Evolutionary conservation across 1,140 invertebrate genomes (phyloP).

Genomic region (Megathymus violae): DNA sequence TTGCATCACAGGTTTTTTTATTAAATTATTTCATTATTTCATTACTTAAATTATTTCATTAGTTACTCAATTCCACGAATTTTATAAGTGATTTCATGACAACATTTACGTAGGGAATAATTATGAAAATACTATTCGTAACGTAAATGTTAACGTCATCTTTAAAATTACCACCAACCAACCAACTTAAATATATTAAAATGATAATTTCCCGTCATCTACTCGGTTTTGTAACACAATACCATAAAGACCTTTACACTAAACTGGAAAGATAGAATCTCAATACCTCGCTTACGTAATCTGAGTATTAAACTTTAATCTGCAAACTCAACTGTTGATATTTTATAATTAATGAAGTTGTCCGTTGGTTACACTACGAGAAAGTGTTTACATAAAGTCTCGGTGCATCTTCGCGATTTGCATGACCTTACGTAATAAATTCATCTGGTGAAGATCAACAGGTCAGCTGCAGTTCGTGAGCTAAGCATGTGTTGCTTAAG

Average conservation of each 20-base stretch:
- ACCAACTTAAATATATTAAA: no score
- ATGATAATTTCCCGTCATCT: not conserved
- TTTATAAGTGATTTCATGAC: no score
- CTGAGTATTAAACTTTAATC: slow-evolving; percentile 4
- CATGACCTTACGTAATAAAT: slow-evolving; percentile 65
- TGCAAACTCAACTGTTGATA: slow-evolving; percentile 19
- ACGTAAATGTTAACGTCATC: no score
- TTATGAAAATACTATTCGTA: no score
- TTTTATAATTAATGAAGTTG: slow-evolving; percentile 37
- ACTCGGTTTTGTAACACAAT: not conserved
- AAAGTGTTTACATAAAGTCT: slow-evolving; percentile 68
- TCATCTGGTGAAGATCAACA: slow-evolving; percentile 63
- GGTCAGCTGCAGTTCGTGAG: slow-evolving; percentile 58
- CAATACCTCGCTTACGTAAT: slow-evolving; percentile 4
- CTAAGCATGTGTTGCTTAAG: slow-evolving; percentile 24
- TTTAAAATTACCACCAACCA: no score
- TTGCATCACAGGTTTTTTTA: no score
- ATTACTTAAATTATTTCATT: no score
- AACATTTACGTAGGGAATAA: no score
- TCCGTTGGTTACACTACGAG: slow-evolving; percentile 45
- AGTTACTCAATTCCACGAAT: no score
- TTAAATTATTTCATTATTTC: no score
- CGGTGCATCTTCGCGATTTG: slow-evolving; percentile 65
- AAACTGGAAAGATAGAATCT: not conserved
- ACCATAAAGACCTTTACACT: not conserved